A percentile compares a stretch with the other conserved stretches of the same genome.
These are phyloP conservation scores for rat (Rattus norvegicus) DNA, from an alignment of 2,113 vertebrate genomes.

Conservation along the genomic window DNA sequence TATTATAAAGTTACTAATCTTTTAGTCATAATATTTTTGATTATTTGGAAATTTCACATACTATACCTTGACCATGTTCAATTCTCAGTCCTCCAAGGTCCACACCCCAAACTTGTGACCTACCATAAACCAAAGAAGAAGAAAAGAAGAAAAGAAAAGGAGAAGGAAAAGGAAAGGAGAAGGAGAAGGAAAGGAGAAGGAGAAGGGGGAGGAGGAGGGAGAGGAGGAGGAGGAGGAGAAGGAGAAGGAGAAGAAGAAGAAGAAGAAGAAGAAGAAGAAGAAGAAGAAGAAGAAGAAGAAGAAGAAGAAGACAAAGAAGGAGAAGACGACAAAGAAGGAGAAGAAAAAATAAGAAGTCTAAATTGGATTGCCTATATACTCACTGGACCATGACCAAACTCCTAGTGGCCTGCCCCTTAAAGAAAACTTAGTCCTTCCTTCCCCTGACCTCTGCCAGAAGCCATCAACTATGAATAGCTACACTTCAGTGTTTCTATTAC, in stretches of 20 bases:
- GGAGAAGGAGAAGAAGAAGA: no score
- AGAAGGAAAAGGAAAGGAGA: accelerated
- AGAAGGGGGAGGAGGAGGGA: no score
- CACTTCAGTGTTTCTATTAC: no score
- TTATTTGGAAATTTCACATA: neutral
- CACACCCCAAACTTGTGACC: neutral
- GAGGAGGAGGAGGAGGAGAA: no score
- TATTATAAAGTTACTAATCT: neutral
- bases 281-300: accelerated
- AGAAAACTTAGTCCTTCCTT: neutral
- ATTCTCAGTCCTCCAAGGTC: neutral
- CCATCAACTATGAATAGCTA: neutral
- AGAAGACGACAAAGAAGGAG: neutral
- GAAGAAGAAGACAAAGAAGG: neutral
- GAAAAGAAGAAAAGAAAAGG: neutral
- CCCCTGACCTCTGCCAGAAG: neutral
- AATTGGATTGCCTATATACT: neutral
- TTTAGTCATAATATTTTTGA: neutral
- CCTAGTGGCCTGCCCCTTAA: neutral
- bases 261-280: no score
- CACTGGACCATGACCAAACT: neutral
- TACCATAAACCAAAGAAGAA: neutral
- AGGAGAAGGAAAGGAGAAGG: accelerated
- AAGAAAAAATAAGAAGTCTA: neutral
- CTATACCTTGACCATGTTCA: neutral